Evolutionary conservation across 2,888 invertebrate genomes (phyloP), one percentile per base, ranked within the genome.

Genomic region (Clanis bilineata): DNA sequence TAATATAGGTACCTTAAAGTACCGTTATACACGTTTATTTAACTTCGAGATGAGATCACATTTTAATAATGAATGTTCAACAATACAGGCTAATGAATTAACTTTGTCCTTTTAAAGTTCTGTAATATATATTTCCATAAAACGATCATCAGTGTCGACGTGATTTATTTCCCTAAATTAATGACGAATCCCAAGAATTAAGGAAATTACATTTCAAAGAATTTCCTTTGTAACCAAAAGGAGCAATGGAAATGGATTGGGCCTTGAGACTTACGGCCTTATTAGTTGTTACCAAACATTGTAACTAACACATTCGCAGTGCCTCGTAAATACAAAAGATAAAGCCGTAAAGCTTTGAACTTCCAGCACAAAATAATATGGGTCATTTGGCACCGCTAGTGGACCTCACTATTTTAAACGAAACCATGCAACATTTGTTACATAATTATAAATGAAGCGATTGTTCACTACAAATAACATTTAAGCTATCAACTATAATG

Each of bases 371-470:
- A 59, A 67, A 63, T 68, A 67, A 69, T 66, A 69, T 69, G 69
- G 68, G 70, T 73, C 64, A 72, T 73, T 73, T 74, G 66, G 63
- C 62, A 66, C 65, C 63, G 21, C 65, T 61, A 72, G 66, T 66
- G 64, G 63, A 70, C 66, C 66, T 62, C 10, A 32, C 64, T 59
- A 62, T 62, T 69, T 66, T 65, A 68, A 66, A 74, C 68, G 62
- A 58, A 63, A 59, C 68, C 67, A 68, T 66, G 39, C 39, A 22
- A 39, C 68, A 63, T 66, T 63, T 61, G 66, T 63, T 62, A 62
- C 64, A 64, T 64, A 64, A 68, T 68, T 70, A 57, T 57, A 57
- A 51, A 57, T 57, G 56, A 57, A 57, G 56, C 43, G 56, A 57
- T 32, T 38, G 39, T 39, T 25, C 43, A 25, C 56, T 10, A 32